These are phyloP conservation scores for Manduca sexta DNA, from an alignment of 1,140 invertebrate genomes.

Conservation along the genomic window DNA sequence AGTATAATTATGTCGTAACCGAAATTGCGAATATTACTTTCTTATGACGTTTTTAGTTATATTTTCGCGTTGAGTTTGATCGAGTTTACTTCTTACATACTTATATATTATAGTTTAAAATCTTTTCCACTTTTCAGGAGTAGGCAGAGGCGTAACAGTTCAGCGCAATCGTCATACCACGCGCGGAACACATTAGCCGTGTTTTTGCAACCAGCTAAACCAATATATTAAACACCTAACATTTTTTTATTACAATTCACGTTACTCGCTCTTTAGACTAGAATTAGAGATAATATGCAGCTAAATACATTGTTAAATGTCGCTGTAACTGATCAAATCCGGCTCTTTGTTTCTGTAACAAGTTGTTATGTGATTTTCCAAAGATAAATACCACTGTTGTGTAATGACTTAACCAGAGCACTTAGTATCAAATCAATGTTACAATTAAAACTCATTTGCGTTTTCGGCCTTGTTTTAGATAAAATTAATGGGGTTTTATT, in stretches of 20 bases:
- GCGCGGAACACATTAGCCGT: too few species aligned
- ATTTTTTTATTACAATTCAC: background rate
- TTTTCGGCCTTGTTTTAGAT: background rate
- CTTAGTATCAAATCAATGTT: constrained; percentile 20
- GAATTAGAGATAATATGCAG: constrained; percentile 14
- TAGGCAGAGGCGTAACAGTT: too few species aligned
- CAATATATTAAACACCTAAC: too few species aligned
- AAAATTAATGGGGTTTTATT: background rate
- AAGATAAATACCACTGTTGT: constrained; percentile 28
- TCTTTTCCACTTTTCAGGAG: too few species aligned
- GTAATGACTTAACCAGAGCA: constrained; percentile 14
- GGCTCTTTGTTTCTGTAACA: constrained; percentile 31
- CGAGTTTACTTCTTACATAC: too few species aligned
- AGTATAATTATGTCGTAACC: too few species aligned
- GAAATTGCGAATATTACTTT: too few species aligned
- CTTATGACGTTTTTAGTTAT: too few species aligned
- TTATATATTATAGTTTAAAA: too few species aligned
- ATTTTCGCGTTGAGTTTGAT: too few species aligned
- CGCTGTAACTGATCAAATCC: constrained; percentile 33
- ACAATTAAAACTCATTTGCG: constrained; percentile 1
- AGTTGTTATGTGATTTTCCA: constrained; percentile 31
- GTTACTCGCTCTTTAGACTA: background rate
- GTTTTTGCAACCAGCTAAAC: too few species aligned
- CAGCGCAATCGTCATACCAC: too few species aligned
- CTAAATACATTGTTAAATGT: constrained; percentile 27